Evolutionary conservation across 1,140 invertebrate species (phyloP).

Genomic region (Radopholus similis): DNA sequence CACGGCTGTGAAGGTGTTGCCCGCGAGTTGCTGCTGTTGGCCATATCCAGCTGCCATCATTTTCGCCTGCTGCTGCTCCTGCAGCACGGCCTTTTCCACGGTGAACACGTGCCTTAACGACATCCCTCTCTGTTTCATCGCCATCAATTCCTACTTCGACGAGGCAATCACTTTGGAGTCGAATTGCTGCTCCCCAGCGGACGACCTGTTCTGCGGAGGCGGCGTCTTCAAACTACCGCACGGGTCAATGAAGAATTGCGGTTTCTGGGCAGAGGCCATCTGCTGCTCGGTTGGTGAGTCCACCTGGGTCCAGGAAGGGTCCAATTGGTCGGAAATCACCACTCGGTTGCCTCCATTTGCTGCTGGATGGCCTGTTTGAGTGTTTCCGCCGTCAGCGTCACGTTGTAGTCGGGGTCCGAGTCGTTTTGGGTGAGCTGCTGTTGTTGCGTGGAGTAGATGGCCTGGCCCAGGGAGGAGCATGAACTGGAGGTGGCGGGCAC

Average conservation of each 20-base stretch:
- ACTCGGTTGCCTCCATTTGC: constrained; percentile 1
- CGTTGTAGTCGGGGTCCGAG: constrained; percentile 58
- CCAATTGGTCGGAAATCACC: neutral
- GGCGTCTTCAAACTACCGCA: neutral
- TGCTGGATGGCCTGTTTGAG: neutral
- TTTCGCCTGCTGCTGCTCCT: neutral
- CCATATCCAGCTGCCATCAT: neutral
- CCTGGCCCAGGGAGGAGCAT: neutral
- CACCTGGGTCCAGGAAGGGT: neutral
- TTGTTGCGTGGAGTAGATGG: no score
- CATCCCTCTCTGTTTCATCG: neutral
- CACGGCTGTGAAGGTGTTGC: no score
- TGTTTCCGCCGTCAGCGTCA: constrained; percentile 54
- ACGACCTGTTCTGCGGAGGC: neutral
- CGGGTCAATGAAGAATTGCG: constrained; percentile 20
- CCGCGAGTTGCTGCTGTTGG: neutral
- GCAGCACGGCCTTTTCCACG: constrained; percentile 5
- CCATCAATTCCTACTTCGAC: constrained; percentile 1
- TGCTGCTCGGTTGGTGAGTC: neutral
- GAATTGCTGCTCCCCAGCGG: no score
- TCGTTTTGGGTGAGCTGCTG: constrained; percentile 36
- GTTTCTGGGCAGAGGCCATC: neutral
- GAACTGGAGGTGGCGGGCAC: neutral
- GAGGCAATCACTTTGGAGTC: no score
- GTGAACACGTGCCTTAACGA: constrained; percentile 10